Percentiles rank a stretch among this genome's conserved stretches.
Conservation (phyloP, 2,113 vertebrate genomes). For the Neopipo cinnamomea region DNA sequence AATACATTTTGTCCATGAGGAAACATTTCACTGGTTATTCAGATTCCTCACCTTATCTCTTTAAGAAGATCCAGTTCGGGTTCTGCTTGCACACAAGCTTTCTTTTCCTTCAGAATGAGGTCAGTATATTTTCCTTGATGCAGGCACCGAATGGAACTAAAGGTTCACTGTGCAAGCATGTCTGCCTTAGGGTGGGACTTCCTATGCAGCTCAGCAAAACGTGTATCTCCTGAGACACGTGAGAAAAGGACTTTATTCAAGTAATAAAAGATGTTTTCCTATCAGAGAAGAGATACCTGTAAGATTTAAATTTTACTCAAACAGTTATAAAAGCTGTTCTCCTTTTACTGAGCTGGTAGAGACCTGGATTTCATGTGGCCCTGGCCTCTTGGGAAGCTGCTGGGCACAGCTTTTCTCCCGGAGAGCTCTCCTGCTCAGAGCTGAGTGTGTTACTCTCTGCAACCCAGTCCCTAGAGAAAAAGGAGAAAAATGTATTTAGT, state of each 20-base stretch:
- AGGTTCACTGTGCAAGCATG: background rate
- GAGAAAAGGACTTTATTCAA: background rate
- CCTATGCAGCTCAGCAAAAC: background rate
- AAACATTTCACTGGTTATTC: background rate
- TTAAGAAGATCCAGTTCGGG: background rate
- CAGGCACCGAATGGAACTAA: background rate
- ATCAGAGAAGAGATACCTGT: background rate
- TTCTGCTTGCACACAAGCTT: background rate
- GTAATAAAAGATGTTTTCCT: background rate
- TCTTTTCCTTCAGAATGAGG: background rate
- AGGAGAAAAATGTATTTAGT: background rate
- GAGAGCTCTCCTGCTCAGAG: background rate
- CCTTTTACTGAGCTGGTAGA: background rate
- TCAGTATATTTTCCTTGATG: background rate
- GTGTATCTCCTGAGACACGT: rapidly evolving
- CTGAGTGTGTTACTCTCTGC: background rate
- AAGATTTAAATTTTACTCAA: background rate
- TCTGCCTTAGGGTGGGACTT: background rate
- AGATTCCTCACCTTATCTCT: background rate
- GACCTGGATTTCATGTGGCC: background rate
- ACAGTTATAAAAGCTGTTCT: background rate
- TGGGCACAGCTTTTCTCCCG: background rate
- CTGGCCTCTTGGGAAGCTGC: background rate
- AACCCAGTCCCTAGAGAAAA: background rate
- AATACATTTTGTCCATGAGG: background rate